These are phyloP conservation scores for Cercopithecus mitis DNA, from an alignment of 2,797 vertebrate species.

Conservation along the genomic window DNA sequence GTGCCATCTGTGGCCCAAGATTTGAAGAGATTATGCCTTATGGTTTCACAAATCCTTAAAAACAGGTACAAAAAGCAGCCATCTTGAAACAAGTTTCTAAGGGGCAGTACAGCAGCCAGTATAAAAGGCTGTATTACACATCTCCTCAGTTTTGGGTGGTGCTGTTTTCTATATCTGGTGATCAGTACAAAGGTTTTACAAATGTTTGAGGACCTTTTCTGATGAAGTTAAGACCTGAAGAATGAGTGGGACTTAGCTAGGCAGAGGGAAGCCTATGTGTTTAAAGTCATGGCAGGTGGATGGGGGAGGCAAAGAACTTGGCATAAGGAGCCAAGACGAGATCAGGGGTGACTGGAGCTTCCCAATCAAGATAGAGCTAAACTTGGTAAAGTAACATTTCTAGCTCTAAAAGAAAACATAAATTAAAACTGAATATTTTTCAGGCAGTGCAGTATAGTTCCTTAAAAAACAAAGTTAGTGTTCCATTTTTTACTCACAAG, in stretches of 20 bases:
- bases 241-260: neutral
- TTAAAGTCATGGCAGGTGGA: neutral
- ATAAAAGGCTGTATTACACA: neutral
- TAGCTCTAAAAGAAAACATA: neutral
- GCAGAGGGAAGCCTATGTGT: neutral
- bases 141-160: too few relatives aligned
- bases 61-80: neutral
- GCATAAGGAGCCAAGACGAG: neutral
- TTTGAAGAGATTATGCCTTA: neutral
- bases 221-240: neutral
- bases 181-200: neutral
- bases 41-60: neutral
- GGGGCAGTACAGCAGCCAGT: neutral
- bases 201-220: neutral
- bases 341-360: neutral
- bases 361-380: neutral
- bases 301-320: neutral
- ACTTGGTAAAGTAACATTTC: neutral
- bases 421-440: neutral
- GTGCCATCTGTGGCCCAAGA: neutral
- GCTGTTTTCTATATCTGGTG: neutral
- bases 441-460: neutral
- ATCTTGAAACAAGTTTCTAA: neutral
- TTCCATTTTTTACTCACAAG: neutral
- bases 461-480: neutral